These are phyloP conservation scores for Myotis daubentonii DNA, from an alignment of 2,797 vertebrate species.

Conservation along the genomic window DNA sequence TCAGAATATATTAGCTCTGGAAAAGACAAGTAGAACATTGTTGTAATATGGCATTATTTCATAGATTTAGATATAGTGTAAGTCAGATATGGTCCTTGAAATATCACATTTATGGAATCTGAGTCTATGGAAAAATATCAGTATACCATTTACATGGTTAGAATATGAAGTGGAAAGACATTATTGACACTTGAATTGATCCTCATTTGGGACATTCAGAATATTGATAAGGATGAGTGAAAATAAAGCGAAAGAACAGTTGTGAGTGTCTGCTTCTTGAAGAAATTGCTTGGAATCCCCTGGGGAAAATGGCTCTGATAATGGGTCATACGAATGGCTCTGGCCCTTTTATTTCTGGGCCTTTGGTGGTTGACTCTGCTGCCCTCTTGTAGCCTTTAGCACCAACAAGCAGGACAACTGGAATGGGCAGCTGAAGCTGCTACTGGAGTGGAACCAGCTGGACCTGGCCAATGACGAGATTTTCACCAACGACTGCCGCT, in stretches of 20 bases:
- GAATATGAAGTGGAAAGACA: neutral
- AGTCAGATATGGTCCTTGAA: neutral
- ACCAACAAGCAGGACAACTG: slow-evolving; percentile 89
- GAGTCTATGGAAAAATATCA: neutral
- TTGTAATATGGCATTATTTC: neutral
- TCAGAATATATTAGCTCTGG: neutral
- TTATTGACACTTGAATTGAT: neutral
- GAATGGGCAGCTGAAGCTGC: slow-evolving; percentile 88
- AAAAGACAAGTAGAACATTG: neutral
- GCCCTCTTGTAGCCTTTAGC: slow-evolving; percentile 84
- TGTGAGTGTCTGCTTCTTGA: neutral
- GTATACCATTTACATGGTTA: neutral
- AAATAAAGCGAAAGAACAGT: neutral
- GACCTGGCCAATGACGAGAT: slow-evolving; percentile 88
- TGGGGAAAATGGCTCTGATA: neutral
- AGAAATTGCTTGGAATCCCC: too few relatives aligned
- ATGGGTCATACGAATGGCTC: neutral
- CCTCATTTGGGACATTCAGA: neutral
- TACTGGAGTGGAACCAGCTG: slow-evolving; percentile 89
- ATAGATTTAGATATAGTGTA: too few relatives aligned
- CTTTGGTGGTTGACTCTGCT: neutral
- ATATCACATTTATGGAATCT: neutral
- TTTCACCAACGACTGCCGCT: slow-evolving; percentile 88
- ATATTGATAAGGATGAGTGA: neutral
- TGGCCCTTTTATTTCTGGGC: neutral